phyloP scores from a whole-genome alignment of 1,140 invertebrate genomes.

The Brachystomella parvula region DNA sequence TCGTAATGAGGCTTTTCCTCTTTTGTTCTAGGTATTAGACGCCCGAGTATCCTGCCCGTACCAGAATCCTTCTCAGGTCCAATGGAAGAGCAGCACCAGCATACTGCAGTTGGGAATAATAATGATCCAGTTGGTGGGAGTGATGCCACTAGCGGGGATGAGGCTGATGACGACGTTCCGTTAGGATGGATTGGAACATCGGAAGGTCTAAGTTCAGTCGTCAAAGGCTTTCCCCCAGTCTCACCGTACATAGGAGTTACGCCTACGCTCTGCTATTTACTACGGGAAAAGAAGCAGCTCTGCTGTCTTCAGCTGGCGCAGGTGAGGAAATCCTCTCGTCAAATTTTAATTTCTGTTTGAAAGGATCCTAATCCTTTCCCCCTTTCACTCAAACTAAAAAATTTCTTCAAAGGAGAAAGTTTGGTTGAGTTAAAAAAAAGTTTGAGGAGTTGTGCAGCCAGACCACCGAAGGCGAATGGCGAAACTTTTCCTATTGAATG shows the following conservation, averaged over 20 bases:
- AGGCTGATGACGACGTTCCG: slow-evolving; percentile 77
- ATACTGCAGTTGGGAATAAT: slow-evolving; percentile 3
- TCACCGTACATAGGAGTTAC: slow-evolving; percentile 96
- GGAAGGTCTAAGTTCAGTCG: slow-evolving; percentile 74
- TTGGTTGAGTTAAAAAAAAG: too few species aligned
- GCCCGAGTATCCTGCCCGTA: slow-evolving; percentile 76
- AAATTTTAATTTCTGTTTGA: too few species aligned
- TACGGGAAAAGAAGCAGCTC: slow-evolving; percentile 89
- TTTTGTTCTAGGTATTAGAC: slow-evolving; percentile 61
- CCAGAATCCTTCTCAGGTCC: slow-evolving; percentile 64
- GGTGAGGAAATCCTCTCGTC: slow-evolving; percentile 47
- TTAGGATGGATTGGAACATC: slow-evolving; percentile 66
- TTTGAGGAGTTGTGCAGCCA: too few species aligned
- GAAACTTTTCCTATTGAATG: too few species aligned
- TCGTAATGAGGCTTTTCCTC: too few species aligned
- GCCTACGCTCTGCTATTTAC: slow-evolving; percentile 88
- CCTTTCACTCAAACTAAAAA: too few species aligned
- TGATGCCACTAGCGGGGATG: slow-evolving; percentile 74
- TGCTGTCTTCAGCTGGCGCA: slow-evolving; percentile 92
- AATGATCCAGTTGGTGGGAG: slow-evolving; percentile 41
- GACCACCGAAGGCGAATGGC: too few species aligned
- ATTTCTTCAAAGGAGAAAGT: too few species aligned
- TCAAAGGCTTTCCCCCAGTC: slow-evolving; percentile 90
- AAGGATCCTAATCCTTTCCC: too few species aligned
- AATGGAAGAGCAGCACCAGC: slow-evolving; percentile 10